phyloP scores from a whole-genome alignment of 2,797 vertebrate genomes.

The Ceryle rudis region DNA sequence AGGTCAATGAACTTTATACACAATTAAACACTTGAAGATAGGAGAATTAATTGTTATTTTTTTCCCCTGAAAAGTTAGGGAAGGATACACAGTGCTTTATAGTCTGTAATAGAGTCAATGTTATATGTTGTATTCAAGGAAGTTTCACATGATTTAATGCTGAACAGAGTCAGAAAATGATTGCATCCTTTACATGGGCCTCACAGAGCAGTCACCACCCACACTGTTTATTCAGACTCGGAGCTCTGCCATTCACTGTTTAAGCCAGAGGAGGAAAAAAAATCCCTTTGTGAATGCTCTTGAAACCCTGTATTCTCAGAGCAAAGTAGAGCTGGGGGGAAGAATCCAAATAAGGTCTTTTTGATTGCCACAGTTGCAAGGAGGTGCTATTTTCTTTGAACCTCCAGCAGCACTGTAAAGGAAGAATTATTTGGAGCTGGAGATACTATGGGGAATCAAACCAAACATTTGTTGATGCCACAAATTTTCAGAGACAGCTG shows the following conservation, averaged over 20 bases:
- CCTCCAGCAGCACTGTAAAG: neutral
- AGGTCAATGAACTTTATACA: constrained; percentile 91
- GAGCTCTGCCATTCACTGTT: constrained; percentile 85
- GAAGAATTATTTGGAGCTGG: neutral
- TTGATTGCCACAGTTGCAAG: constrained; percentile 42
- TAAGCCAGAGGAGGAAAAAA: constrained; percentile 79
- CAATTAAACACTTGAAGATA: constrained; percentile 80
- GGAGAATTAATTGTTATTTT: constrained; percentile 71
- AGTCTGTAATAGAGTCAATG: constrained; percentile 59
- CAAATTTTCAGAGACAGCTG: constrained; percentile 57
- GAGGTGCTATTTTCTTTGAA: constrained; percentile 64
- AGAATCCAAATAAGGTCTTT: constrained; percentile 68
- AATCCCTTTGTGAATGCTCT: constrained; percentile 75
- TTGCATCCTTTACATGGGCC: constrained; percentile 84
- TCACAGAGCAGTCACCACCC: constrained; percentile 86
- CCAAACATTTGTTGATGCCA: constrained; percentile 33
- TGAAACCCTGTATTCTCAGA: constrained; percentile 77
- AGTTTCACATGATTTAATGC: constrained; percentile 83
- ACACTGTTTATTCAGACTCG: constrained; percentile 88
- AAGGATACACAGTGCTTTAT: constrained; percentile 53
- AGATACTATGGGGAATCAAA: neutral
- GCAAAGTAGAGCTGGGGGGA: constrained; percentile 69
- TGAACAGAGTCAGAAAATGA: constrained; percentile 81
- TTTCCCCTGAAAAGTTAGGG: constrained; percentile 56
- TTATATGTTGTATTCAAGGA: constrained; percentile 70